Base-by-base conservation (phyloP, 2,113 vertebrate genomes). In the Sapayoa aenigma region DNA sequence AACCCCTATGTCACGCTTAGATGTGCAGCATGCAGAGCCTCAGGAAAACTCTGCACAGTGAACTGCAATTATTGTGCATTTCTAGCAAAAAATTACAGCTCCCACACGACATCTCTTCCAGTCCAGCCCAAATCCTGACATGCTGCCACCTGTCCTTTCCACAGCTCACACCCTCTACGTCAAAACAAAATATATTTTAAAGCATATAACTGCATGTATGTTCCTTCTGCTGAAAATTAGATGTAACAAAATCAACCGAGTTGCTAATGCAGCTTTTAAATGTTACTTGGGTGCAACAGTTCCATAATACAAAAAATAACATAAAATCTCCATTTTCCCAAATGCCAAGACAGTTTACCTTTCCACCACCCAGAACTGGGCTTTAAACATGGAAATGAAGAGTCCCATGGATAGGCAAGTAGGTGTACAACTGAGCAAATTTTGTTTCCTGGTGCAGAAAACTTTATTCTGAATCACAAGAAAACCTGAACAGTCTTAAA, bases 401-500 rank as follows among this genome's bases (percentile, higher is more conserved):
- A 82, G 33, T 4, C 19, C 73, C 23, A 7, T 8, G 63, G n/a
- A 55, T 2, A 41, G 42, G 37, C 58, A 50, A 80, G 11, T 2
- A 56, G 30, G 22, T n/a, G 25, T 20, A 60, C 7, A 55, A 85
- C 35, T 12, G 47, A 80, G 53, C 8, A 69, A 6, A 24, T 42
- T 42, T 7, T 63, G 24, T 33, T 78, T 87, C 66, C 71, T 68
- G 18, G 19, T 56, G 65, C 71, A 83, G 46, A 74, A 87, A 94
- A 62, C 16, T 18, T 44, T 66, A 52, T 71, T 82, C 72, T 75
- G 56, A 88, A 92, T 46, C 39, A 84, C 19, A 76, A 46, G 37
- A 78, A 94, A 97, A 89, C 20, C 11, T 59, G 21, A 24, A 33
- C 52, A 82, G 82, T 80, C 85, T 88, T 80, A 77, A 83, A 93